Evolutionary conservation across 2,888 invertebrate genomes (phyloP).

Genomic region (Chromoteleia sp.): DNA sequence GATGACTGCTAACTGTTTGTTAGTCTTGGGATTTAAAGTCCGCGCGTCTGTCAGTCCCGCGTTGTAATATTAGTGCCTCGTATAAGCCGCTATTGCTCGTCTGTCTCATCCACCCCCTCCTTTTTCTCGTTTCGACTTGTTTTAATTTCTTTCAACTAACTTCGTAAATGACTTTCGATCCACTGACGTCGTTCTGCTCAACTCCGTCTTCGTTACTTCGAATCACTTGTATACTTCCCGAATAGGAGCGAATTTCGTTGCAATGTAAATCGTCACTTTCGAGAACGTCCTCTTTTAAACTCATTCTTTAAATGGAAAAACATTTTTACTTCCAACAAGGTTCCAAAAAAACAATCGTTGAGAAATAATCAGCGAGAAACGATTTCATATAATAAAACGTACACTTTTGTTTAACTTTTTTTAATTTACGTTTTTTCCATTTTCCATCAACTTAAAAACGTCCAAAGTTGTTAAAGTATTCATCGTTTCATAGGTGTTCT

Average conservation of each 20-base stretch:
- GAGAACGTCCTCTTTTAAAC: constrained; percentile 21
- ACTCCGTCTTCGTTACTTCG: constrained; percentile 57
- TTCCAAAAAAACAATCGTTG: no score
- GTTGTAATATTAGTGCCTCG: constrained; percentile 84
- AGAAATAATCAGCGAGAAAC: no score
- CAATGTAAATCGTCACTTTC: constrained; percentile 43
- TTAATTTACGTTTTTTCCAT: no score
- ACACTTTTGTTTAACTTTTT: no score
- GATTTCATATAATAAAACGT: no score
- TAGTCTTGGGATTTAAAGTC: constrained; percentile 85
- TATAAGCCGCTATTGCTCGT: constrained; percentile 77
- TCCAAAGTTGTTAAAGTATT: no score
- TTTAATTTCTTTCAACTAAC: constrained; percentile 59
- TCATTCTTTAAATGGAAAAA: constrained; percentile 6
- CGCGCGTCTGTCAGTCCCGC: constrained; percentile 84
- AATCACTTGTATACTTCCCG: constrained; percentile 55
- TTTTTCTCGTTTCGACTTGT: constrained; percentile 47
- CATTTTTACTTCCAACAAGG: no score
- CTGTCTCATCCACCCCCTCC: constrained; percentile 19
- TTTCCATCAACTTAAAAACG: no score
- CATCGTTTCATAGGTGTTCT: no score
- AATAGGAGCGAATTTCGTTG: constrained; percentile 31
- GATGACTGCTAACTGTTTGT: constrained; percentile 85
- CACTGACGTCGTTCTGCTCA: constrained; percentile 60
- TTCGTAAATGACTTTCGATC: constrained; percentile 60